A percentile compares a stretch with the other conserved stretches of the same genome.
Evolutionary conservation across 2,797 vertebrate genomes (phyloP).

Genomic region (Acridotheres tristis): DNA sequence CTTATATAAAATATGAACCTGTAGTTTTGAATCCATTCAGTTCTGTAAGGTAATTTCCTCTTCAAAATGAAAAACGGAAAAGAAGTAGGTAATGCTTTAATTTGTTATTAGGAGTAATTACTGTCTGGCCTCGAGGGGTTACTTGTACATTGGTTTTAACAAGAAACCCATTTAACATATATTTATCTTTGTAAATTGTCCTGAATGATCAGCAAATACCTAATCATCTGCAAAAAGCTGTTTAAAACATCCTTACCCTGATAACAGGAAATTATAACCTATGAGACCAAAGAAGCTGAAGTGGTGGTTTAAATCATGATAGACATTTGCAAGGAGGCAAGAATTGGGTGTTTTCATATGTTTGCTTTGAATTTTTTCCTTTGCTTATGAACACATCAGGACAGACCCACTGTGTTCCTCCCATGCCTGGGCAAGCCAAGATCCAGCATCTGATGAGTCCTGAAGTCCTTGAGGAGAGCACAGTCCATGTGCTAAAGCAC

Average conservation of each 20-base stretch:
- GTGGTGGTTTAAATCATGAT: slow-evolving; percentile 54
- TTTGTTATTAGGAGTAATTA: slow-evolving; percentile 89
- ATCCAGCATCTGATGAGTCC: neutral
- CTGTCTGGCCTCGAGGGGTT: slow-evolving; percentile 79
- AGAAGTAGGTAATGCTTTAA: slow-evolving; percentile 83
- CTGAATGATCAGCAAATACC: slow-evolving; percentile 82
- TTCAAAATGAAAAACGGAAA: slow-evolving; percentile 77
- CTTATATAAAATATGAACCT: slow-evolving; percentile 38
- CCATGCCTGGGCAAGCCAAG: neutral
- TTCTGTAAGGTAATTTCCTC: slow-evolving; percentile 78
- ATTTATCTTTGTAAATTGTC: slow-evolving; percentile 87
- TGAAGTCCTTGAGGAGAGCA: neutral
- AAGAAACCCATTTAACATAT: slow-evolving; percentile 83
- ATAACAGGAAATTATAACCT: slow-evolving; percentile 72
- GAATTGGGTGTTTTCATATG: neutral
- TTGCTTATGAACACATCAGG: neutral
- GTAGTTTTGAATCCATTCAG: slow-evolving; percentile 67
- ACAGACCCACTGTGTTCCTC: neutral
- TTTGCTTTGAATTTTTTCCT: slow-evolving; percentile 11
- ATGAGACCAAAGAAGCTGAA: slow-evolving; percentile 54
- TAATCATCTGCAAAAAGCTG: slow-evolving; percentile 77
- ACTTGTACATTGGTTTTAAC: slow-evolving; percentile 79
- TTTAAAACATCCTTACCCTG: slow-evolving; percentile 69
- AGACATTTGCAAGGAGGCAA: slow-evolving; percentile 20
- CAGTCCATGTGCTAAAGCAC: neutral